Conservation (phyloP, 2,113 vertebrate species). For the Solenodon paradoxus region DNA sequence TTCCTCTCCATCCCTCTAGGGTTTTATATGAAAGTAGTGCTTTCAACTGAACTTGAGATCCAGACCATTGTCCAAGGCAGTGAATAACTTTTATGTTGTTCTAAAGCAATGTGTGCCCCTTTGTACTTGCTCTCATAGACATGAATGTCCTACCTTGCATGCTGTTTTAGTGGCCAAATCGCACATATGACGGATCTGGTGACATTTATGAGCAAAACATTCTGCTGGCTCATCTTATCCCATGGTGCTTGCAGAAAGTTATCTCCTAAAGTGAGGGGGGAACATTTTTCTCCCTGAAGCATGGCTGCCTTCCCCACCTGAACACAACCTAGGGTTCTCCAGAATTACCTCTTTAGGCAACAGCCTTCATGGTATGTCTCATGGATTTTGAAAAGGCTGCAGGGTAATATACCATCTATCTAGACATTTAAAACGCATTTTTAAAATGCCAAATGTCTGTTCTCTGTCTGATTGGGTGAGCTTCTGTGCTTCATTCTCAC, state of each 20-base stretch:
- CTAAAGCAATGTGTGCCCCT: neutral
- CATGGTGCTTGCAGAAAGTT: neutral
- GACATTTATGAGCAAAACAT: neutral
- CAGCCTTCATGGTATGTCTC: neutral
- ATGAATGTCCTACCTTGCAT: rapidly evolving
- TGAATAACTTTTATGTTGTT: neutral
- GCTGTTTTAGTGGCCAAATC: neutral
- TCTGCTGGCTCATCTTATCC: neutral
- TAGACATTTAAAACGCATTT: constrained; percentile 70
- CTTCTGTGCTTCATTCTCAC: constrained; percentile 6
- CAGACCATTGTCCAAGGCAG: neutral
- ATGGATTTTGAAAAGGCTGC: constrained; percentile 64
- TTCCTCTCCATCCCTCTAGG: too few species aligned
- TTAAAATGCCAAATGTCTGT: constrained; percentile 68
- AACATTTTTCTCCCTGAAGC: neutral
- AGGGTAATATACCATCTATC: constrained; percentile 61
- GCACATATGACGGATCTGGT: neutral
- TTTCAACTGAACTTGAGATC: neutral
- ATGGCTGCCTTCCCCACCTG: neutral
- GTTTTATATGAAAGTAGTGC: neutral
- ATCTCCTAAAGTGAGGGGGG: too few species aligned
- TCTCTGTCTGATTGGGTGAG: constrained; percentile 17
- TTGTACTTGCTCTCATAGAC: neutral
- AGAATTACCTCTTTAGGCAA: neutral
- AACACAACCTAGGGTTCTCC: neutral